Conservation (phyloP, 2,888 invertebrate genomes). For the Apodemia hepburni region DNA sequence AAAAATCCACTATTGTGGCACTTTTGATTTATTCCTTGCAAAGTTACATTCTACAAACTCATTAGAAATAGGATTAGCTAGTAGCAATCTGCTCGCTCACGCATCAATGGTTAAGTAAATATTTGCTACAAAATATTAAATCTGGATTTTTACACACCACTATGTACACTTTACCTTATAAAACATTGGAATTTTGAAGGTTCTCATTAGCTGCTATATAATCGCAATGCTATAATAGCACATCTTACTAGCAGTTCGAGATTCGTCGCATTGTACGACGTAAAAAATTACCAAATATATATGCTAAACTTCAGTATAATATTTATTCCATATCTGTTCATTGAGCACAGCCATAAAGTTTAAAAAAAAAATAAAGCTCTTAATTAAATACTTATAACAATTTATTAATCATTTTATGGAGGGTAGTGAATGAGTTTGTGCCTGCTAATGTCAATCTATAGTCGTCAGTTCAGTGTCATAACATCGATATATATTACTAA, state of each 20-base stretch:
- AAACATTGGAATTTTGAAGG: neutral
- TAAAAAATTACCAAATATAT: too few relatives aligned
- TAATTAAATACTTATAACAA: too few relatives aligned
- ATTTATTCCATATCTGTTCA: too few relatives aligned
- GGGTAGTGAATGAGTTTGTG: too few relatives aligned
- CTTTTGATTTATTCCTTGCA: constrained; percentile 69
- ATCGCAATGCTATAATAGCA: neutral
- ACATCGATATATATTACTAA: too few relatives aligned
- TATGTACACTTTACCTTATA: neutral
- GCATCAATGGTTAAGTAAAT: neutral
- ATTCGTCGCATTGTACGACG: neutral
- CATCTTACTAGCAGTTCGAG: neutral
- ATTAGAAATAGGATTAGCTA: neutral
- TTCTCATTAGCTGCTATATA: neutral
- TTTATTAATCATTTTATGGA: too few relatives aligned
- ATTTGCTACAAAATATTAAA: neutral
- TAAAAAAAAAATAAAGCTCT: too few relatives aligned
- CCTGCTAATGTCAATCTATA: too few relatives aligned
- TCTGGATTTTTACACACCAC: neutral
- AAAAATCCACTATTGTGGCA: constrained; percentile 70
- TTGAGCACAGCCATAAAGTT: too few relatives aligned
- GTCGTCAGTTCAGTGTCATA: too few relatives aligned
- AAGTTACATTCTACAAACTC: constrained; percentile 36
- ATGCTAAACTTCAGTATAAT: too few relatives aligned
- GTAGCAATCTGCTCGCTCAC: neutral